These are phyloP conservation scores for Polypterus senegalus DNA, from an alignment of 2,113 vertebrate species.

Conservation along the genomic window DNA sequence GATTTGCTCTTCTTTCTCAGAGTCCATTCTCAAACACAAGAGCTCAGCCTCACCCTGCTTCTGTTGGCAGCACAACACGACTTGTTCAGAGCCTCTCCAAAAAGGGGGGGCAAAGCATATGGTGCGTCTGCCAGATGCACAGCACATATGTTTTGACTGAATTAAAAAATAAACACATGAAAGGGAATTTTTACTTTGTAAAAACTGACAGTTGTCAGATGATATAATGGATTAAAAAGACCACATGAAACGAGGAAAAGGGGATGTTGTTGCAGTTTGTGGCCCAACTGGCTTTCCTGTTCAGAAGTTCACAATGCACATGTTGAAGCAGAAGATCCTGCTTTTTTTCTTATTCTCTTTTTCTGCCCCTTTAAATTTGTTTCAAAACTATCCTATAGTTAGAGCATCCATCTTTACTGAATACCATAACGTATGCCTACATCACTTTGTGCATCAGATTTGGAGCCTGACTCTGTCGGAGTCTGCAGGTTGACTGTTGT, in stretches of 20 bases:
- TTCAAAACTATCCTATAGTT: too few relatives aligned
- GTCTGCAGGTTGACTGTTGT: too few relatives aligned
- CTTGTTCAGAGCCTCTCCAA: not conserved
- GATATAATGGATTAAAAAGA: conserved; percentile 77
- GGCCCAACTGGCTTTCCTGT: conserved; percentile 69
- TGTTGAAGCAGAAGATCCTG: conserved; percentile 41
- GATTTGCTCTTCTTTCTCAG: too few relatives aligned
- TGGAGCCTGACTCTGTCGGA: too few relatives aligned
- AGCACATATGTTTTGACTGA: conserved; percentile 85
- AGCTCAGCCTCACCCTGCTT: too few relatives aligned
- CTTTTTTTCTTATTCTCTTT: conserved; percentile 16
- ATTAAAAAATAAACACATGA: conserved; percentile 77
- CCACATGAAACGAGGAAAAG: conserved; percentile 77
- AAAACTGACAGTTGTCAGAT: conserved; percentile 41
- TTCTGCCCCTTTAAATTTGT: too few relatives aligned
- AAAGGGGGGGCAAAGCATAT: conserved; percentile 28
- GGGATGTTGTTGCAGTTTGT: conserved; percentile 65
- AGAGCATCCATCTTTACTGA: too few relatives aligned
- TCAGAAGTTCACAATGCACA: conserved; percentile 77
- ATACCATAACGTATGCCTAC: too few relatives aligned
- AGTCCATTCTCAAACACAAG: too few relatives aligned
- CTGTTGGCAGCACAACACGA: not conserved
- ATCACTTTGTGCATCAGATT: too few relatives aligned
- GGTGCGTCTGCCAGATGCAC: conserved; percentile 80
- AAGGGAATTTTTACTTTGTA: conserved; percentile 67